A percentile compares a stretch with the other conserved stretches of the same genome.
Conservation (phyloP, 2,797 vertebrate genomes). For the Sorex maritimensis region DNA sequence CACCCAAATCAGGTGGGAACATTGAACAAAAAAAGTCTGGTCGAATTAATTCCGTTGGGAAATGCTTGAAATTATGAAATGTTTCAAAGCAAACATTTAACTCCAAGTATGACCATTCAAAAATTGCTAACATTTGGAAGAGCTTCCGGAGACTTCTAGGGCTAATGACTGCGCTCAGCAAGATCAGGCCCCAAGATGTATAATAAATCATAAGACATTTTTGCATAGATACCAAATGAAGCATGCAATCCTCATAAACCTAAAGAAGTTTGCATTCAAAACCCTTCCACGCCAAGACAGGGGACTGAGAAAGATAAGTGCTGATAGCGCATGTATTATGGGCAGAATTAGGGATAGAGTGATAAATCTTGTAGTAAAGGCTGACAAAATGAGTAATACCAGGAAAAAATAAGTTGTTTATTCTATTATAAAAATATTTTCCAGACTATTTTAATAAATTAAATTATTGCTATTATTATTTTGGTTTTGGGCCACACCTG, state of each 20-base stretch:
- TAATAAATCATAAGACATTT: constrained; percentile 45
- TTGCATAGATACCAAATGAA: constrained; percentile 61
- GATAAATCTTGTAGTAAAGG: neutral
- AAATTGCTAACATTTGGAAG: neutral
- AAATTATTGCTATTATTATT: too few relatives aligned
- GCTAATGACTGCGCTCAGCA: neutral
- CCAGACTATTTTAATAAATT: too few relatives aligned
- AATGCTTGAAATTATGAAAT: constrained; percentile 37
- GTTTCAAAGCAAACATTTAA: constrained; percentile 23
- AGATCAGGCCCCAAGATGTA: neutral
- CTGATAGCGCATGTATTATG: too few relatives aligned
- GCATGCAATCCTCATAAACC: constrained; percentile 1
- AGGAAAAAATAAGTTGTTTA: neutral
- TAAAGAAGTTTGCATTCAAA: constrained; percentile 31
- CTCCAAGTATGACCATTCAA: constrained; percentile 3
- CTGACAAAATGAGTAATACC: neutral
- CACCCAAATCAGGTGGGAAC: neutral
- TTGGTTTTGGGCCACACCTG: too few relatives aligned
- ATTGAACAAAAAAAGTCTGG: neutral
- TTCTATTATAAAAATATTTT: constrained; percentile 33
- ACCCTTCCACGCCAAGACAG: neutral
- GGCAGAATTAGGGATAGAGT: neutral
- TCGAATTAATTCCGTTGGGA: constrained; percentile 57
- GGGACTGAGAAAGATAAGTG: too few relatives aligned
- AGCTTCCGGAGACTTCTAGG: neutral